Conservation (phyloP, 64 coral and sea anemone species). For the Actinia equina region DNA sequence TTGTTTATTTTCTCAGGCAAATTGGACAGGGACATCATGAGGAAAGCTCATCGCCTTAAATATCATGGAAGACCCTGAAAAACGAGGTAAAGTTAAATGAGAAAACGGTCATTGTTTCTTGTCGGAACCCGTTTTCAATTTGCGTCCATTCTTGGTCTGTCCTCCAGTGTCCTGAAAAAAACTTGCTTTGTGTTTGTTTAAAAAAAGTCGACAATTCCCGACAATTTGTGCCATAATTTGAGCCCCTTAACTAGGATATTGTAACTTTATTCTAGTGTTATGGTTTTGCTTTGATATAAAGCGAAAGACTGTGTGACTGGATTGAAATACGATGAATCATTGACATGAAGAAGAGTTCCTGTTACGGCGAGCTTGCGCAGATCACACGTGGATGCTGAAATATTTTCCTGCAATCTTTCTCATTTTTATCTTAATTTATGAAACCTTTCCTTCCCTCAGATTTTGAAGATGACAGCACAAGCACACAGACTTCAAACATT, state of each 20-base stretch:
- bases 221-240: background rate
- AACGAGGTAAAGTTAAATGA: constrained; percentile 21
- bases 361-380: background rate
- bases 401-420: background rate
- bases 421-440: background rate
- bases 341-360: constrained; percentile 5
- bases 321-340: constrained; percentile 10
- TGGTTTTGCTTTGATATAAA: background rate
- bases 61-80: constrained; percentile 31
- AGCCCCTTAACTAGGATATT: background rate
- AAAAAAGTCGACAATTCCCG: background rate
- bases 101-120: background rate
- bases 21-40: background rate
- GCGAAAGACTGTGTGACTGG: background rate
- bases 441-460: background rate
- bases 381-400: background rate
- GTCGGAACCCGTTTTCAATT: constrained; percentile 7
- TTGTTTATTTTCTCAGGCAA: constrained; percentile 3
- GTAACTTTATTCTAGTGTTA: background rate
- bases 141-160: constrained; percentile 6
- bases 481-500: background rate
- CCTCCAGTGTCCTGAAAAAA: background rate
- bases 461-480: background rate
- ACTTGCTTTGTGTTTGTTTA: background rate
- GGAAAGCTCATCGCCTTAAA: constrained; percentile 5